Conservation (phyloP, 2,888 invertebrate species). For the Acanthosoma haemorrhoidale region DNA sequence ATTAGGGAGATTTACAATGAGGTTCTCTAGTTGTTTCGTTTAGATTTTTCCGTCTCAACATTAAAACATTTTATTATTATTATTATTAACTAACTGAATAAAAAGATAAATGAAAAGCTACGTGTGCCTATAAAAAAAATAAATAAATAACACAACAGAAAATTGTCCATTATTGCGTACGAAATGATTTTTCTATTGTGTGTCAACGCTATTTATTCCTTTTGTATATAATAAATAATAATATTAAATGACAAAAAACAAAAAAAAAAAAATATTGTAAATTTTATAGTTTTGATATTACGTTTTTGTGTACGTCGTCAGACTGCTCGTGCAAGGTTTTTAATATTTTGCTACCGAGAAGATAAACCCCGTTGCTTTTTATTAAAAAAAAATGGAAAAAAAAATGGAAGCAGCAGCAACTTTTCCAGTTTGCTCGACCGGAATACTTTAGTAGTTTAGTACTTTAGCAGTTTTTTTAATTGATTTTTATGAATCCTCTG, state of each 20-base stretch:
- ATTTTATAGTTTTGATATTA: conserved; percentile 30
- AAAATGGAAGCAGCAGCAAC: no score
- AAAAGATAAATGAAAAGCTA: no score
- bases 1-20: conserved; percentile 23
- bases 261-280: conserved; percentile 19
- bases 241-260: background rate
- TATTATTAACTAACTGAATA: no score
- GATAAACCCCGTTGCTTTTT: background rate
- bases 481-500: no score
- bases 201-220: conserved; percentile 26
- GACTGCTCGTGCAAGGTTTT: conserved; percentile 25
- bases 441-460: no score
- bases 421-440: background rate
- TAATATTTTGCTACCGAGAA: conserved; percentile 16
- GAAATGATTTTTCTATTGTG: conserved; percentile 21
- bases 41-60: background rate
- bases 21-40: no score
- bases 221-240: conserved; percentile 24
- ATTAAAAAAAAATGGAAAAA: background rate
- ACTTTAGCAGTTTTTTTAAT: no score
- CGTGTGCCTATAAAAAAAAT: conserved; percentile 16
- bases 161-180: conserved; percentile 26
- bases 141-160: background rate
- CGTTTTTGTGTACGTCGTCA: conserved; percentile 26
- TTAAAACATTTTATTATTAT: no score